Conservation (phyloP, 2,113 vertebrate species). For the Ranitomeya variabilis region DNA sequence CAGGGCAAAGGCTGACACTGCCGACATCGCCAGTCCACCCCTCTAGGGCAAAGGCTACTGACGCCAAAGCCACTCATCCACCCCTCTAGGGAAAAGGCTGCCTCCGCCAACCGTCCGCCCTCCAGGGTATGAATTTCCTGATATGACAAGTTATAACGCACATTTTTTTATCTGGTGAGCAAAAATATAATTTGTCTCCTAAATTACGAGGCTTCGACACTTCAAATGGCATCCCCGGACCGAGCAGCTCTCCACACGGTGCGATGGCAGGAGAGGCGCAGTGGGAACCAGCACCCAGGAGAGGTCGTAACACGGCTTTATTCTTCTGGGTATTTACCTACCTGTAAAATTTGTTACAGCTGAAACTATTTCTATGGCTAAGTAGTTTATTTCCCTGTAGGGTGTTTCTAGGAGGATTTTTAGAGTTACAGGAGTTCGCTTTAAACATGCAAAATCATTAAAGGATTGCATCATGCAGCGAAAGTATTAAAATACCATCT, state of each 20-base stretch:
- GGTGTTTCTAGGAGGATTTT: conserved; percentile 12
- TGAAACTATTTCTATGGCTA: neutral
- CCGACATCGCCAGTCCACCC: no score
- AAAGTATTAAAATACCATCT: neutral
- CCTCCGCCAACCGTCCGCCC: no score
- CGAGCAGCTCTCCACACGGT: neutral
- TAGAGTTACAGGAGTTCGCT: neutral
- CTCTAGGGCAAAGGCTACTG: no score
- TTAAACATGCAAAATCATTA: neutral
- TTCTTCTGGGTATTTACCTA: neutral
- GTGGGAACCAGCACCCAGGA: neutral
- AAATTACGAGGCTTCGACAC: no score
- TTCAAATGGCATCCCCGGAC: no score
- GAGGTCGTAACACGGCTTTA: neutral
- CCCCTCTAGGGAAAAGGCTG: no score
- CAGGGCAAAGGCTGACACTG: no score
- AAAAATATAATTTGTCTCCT: no score
- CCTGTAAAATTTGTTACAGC: neutral
- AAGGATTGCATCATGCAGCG: neutral
- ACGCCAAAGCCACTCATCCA: no score
- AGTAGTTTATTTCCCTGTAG: conserved; percentile 9
- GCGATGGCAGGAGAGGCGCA: neutral
- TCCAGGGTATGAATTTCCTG: no score
- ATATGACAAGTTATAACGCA: no score
- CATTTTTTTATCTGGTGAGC: no score